phyloP scores from a whole-genome alignment of 2,888 invertebrate species.

The Sympetrum striolatum region DNA sequence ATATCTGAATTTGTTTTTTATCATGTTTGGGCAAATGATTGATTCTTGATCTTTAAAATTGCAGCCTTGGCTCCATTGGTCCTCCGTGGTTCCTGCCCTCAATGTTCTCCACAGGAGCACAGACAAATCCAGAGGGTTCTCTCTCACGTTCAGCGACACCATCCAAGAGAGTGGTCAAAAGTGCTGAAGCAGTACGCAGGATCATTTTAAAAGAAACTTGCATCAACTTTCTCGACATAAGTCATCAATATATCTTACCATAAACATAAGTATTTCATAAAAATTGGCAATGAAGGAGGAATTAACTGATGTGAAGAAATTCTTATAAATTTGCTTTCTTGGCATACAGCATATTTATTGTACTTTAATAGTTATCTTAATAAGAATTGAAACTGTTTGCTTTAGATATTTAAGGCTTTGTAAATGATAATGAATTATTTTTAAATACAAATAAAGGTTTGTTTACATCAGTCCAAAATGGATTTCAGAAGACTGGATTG shows the following conservation, averaged over 20 bases:
- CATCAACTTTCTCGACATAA: not conserved
- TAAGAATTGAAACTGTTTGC: too few relatives aligned
- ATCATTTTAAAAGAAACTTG: not conserved
- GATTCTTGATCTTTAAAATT: slow-evolving; percentile 52
- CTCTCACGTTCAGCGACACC: slow-evolving; percentile 75
- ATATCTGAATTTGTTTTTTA: too few relatives aligned
- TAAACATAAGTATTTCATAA: not conserved
- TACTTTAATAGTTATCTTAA: not conserved
- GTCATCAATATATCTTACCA: not conserved
- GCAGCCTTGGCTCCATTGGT: slow-evolving; percentile 78
- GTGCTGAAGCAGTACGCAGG: slow-evolving; percentile 67
- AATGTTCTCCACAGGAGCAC: slow-evolving; percentile 72
- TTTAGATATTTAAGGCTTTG: too few relatives aligned
- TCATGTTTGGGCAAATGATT: too few relatives aligned
- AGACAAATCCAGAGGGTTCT: slow-evolving; percentile 78
- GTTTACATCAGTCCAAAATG: not conserved
- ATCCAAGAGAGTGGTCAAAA: slow-evolving; percentile 79
- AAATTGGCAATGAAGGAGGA: not conserved
- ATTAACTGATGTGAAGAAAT: not conserved
- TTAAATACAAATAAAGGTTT: not conserved
- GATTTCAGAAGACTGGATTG: not conserved
- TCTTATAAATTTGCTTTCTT: not conserved
- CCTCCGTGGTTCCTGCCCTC: slow-evolving; percentile 75
- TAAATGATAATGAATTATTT: not conserved
- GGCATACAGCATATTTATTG: not conserved